These are phyloP conservation scores for Numenius arquata DNA, from an alignment of 2,113 vertebrate genomes.

Conservation along the genomic window DNA sequence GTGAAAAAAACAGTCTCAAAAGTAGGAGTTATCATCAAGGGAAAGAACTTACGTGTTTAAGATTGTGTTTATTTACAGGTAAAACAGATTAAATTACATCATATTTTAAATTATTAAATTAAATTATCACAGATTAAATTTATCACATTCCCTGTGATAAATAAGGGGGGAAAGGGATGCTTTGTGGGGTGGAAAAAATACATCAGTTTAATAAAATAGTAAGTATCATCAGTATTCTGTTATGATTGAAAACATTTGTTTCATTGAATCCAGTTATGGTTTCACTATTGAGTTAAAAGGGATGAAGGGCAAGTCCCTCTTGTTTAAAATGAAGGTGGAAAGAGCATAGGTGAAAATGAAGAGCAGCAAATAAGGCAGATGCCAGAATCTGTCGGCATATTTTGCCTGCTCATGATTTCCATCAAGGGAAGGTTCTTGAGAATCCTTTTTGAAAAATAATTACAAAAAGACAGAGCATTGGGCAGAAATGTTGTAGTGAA, in stretches of 20 bases:
- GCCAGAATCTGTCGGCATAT: neutral
- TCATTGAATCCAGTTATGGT: neutral
- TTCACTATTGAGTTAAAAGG: neutral
- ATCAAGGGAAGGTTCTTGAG: neutral
- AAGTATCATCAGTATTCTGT: neutral
- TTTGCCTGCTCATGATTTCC: neutral
- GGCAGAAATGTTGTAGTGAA: neutral
- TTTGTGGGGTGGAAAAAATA: neutral
- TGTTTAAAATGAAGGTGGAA: neutral
- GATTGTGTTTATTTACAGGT: slow-evolving; percentile 1
- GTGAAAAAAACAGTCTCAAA: neutral
- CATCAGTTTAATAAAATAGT: neutral
- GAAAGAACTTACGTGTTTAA: neutral
- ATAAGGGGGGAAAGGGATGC: neutral
- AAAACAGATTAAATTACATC: neutral
- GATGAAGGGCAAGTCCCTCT: neutral
- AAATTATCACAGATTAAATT: neutral
- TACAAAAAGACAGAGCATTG: neutral
- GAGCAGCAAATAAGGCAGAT: neutral
- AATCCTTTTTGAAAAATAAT: neutral
- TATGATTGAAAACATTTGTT: neutral
- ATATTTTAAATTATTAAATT: too few relatives aligned
- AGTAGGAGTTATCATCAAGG: neutral
- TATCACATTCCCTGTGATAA: neutral
- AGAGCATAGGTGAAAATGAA: neutral